A percentile compares a stretch with the other conserved stretches of the same genome.
Evolutionary conservation across 2,113 vertebrate genomes (phyloP).

Genomic region (Apteryx mantelli): DNA sequence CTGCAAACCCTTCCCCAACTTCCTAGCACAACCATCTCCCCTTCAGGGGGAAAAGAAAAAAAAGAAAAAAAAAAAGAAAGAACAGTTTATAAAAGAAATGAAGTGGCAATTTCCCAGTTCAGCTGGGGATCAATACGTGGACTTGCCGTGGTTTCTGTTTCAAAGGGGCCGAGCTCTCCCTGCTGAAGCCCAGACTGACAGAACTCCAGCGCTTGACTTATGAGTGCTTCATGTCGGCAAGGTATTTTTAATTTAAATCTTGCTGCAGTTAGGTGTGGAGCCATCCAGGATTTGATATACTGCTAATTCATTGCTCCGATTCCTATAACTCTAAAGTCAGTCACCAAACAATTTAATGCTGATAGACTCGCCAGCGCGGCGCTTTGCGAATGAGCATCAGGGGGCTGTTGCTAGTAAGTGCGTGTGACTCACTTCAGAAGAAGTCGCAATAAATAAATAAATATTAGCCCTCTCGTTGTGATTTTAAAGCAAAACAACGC

Average conservation of each 20-base stretch:
- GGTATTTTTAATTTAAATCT: constrained; percentile 76
- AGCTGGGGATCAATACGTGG: constrained; percentile 42
- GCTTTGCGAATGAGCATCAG: constrained; percentile 2
- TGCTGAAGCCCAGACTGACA: constrained; percentile 30
- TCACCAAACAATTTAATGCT: constrained; percentile 64
- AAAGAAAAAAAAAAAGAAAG: background rate
- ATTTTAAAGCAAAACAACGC: background rate
- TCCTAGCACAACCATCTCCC: background rate
- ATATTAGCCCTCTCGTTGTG: background rate
- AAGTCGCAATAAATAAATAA: background rate
- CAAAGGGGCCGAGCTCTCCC: constrained; percentile 14
- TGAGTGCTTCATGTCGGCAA: constrained; percentile 31
- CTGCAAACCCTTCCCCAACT: background rate
- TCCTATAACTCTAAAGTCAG: constrained; percentile 71
- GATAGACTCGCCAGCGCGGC: constrained; percentile 20
- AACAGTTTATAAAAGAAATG: constrained; percentile 30
- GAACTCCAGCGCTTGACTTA: constrained; percentile 58
- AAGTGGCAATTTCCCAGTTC: constrained; percentile 57
- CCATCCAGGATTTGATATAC: constrained; percentile 77
- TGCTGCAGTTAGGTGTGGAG: constrained; percentile 43
- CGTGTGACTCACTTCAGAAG: constrained; percentile 1
- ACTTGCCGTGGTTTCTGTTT: constrained; percentile 34
- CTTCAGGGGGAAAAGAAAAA: background rate
- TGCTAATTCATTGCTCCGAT: constrained; percentile 59
- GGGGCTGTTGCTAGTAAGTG: constrained; percentile 45